A percentile compares a stretch with the other conserved stretches of the same genome.
Conservation (phyloP, 2,113 vertebrate genomes). For the Mobula birostris region DNA sequence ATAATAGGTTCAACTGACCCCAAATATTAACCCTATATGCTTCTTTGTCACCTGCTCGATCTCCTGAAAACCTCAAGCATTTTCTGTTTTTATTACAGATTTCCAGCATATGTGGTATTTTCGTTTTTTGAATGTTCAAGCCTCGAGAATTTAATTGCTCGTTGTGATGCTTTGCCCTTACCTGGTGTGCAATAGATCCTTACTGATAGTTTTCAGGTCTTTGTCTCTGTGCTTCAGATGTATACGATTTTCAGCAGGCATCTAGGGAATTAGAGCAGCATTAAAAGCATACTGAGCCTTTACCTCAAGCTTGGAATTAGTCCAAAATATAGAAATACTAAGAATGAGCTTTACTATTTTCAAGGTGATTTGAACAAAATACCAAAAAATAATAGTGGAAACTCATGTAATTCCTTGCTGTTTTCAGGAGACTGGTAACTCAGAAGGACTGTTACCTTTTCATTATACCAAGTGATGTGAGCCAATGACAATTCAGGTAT, state of each 20-base stretch:
- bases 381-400: background rate
- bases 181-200: slow-evolving; percentile 54
- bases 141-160: background rate
- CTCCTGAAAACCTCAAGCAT: too few species aligned
- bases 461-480: background rate
- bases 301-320: background rate
- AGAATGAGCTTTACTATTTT: background rate
- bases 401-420: background rate
- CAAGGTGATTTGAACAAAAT: background rate
- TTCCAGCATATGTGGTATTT: too few species aligned
- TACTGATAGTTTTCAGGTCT: slow-evolving; percentile 47
- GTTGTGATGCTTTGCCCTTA: slow-evolving; percentile 44
- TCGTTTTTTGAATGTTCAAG: too few species aligned
- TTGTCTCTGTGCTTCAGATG: slow-evolving; percentile 46
- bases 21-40: too few species aligned
- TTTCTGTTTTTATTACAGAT: too few species aligned
- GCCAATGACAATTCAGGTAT: background rate
- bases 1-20: too few species aligned
- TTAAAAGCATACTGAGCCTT: slow-evolving; percentile 15
- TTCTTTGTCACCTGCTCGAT: too few species aligned
- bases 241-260: slow-evolving; percentile 41
- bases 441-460: background rate
- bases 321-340: background rate
- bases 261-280: slow-evolving; percentile 36
- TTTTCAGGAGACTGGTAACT: too few species aligned